Percentiles rank a stretch among this genome's conserved stretches.
These are phyloP conservation scores for Cricetomys ansorgei DNA, from an alignment of 2,113 vertebrate genomes.

Conservation along the genomic window DNA sequence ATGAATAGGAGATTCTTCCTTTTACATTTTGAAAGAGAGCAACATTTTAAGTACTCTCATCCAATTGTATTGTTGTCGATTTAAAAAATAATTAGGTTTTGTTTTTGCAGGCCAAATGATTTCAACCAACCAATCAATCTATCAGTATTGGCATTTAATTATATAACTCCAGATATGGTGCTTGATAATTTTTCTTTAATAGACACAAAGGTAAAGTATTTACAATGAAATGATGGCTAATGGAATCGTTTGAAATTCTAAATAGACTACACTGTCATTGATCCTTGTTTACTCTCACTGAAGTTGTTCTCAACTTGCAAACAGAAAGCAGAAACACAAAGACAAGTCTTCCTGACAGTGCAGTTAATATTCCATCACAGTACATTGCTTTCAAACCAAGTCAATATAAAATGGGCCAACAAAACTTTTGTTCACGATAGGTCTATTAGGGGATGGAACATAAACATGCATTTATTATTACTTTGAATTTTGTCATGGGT, in stretches of 20 bases:
- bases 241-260: conserved; percentile 14
- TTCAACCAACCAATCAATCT: neutral
- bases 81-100: conserved; percentile 54
- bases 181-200: neutral
- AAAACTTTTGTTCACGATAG: neutral
- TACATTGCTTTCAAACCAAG: neutral
- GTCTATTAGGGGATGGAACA: neutral
- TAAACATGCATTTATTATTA: neutral
- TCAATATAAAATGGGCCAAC: neutral
- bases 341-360: conserved; percentile 43
- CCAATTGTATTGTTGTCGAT: neutral
- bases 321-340: neutral
- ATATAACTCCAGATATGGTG: neutral
- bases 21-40: neutral
- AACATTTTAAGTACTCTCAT: neutral
- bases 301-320: neutral
- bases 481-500: neutral
- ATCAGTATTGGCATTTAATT: neutral
- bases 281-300: neutral
- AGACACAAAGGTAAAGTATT: neutral
- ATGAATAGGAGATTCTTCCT: neutral
- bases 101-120: conserved; percentile 11
- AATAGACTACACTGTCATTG: neutral
- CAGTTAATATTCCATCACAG: neutral
- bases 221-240: neutral